Percentiles rank a stretch among this genome's conserved stretches.
Evolutionary conservation across 2,797 vertebrate species (phyloP).

Genomic region (Valencia hispanica): DNA sequence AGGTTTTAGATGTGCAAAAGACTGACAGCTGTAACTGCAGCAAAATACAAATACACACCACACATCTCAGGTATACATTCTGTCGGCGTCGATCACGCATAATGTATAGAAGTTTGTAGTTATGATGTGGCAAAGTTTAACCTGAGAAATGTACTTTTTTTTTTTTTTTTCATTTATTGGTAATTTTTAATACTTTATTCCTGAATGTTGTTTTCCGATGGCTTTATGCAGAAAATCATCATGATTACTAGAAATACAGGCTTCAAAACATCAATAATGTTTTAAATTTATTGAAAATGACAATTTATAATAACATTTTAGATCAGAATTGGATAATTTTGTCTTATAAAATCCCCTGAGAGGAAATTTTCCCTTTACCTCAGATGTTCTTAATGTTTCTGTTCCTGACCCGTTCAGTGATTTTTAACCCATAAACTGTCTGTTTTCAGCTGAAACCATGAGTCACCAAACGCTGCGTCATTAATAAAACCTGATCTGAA

Average conservation of each 20-base stretch:
- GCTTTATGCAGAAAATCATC: not conserved
- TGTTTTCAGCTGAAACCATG: not conserved
- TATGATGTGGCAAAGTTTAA: not conserved
- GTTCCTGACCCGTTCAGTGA: not conserved
- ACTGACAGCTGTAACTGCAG: not conserved
- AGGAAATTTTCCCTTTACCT: not conserved
- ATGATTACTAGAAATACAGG: not conserved
- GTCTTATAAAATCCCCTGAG: not conserved
- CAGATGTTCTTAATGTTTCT: not conserved
- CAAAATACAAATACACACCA: not conserved
- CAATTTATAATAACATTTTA: not conserved
- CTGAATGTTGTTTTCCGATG: not conserved
- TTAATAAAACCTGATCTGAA: constrained; percentile 5
- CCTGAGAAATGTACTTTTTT: no score
- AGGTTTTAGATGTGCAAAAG: not conserved
- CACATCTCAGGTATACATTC: not conserved
- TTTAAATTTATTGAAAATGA: not conserved
- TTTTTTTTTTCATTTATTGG: no score
- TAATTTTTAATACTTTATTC: not conserved
- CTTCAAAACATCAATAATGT: no score
- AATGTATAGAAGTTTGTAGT: not conserved
- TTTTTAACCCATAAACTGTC: not conserved
- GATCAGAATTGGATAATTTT: not conserved
- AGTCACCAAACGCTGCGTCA: constrained; percentile 7
- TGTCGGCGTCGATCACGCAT: not conserved